Base-by-base conservation (phyloP, 2,888 invertebrate species). In the Poecilobothrus nobilitatus region DNA sequence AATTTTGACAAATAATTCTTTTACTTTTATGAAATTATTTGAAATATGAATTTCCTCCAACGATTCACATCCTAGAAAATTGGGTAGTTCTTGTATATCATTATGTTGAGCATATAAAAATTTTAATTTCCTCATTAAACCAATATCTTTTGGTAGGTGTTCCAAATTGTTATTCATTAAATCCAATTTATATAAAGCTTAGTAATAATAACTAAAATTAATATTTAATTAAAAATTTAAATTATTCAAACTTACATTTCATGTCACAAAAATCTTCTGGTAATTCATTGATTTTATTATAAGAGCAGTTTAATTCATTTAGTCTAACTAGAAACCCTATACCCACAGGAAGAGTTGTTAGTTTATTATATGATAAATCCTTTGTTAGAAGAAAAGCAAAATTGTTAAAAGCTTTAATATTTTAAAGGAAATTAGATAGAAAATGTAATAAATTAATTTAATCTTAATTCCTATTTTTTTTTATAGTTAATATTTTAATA, bases 311-410 rank as follows among this genome's bases (percentile, higher is more conserved):
- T 73, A 94, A 82, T 77, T 89, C 87, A 69, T 86, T 87, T 78
- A 93, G 83, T 74, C 92, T 87, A 71, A 92, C 91, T 79, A 94
- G 82, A 82, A 91, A 94, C 72, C 93, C 93, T 84, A 95, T 87
- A 76, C 92, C 92, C 72, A 88, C 84, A 34, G 95, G 94, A 78
- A 96, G 80, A 71, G 80, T 82, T 73, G 84, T 84, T 81, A 95
- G 81, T 76, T 87, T 85, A 83, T 94, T 94, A 83, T 89, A 84
- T 53, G 92, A 91, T 74, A 92, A 80, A 83, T 94, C 91, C 93
- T 93, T 80, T 74, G 80, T 69, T 15, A 37, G 22, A 83, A 78
- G 71, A 72, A 71, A 67, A 72, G 68, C 66, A n/a, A 67, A 68
- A 71, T 65, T 66, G 53, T 67, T 37, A 37, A 37, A 37, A 10